These are phyloP conservation scores for Unio delphinus DNA, from an alignment of 2,888 invertebrate genomes.

Conservation along the genomic window DNA sequence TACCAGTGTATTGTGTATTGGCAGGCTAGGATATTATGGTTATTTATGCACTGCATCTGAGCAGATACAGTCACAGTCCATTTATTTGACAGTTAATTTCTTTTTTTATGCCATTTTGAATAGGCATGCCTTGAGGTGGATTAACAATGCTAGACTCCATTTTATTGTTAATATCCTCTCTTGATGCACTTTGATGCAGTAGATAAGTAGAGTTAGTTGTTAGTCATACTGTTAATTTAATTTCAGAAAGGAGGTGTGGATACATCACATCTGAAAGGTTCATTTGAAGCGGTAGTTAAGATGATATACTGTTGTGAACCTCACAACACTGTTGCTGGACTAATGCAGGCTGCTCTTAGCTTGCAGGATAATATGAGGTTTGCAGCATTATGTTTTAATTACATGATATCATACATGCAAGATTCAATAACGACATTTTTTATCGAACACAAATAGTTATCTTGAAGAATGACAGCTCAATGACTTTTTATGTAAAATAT, in stretches of 20 bases:
- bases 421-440: neutral
- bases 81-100: no score
- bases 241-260: conserved; percentile 16
- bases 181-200: no score
- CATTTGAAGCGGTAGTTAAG: conserved; percentile 24
- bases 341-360: conserved; percentile 30
- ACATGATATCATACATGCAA: neutral
- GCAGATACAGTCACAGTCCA: no score
- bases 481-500: no score
- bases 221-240: neutral
- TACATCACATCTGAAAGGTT: conserved; percentile 4
- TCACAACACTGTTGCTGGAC: conserved; percentile 12
- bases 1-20: conserved; percentile 1
- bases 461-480: no score
- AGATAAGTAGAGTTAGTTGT: neutral
- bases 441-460: no score
- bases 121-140: no score
- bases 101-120: no score
- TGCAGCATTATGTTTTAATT: neutral
- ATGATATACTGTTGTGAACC: conserved; percentile 21
- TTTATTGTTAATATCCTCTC: no score
- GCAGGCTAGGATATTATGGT: neutral
- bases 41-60: no score
- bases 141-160: no score
- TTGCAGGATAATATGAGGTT: conserved; percentile 20